Base-by-base conservation (phyloP, 2,888 invertebrate species). In the Parthenolecanium corni region DNA sequence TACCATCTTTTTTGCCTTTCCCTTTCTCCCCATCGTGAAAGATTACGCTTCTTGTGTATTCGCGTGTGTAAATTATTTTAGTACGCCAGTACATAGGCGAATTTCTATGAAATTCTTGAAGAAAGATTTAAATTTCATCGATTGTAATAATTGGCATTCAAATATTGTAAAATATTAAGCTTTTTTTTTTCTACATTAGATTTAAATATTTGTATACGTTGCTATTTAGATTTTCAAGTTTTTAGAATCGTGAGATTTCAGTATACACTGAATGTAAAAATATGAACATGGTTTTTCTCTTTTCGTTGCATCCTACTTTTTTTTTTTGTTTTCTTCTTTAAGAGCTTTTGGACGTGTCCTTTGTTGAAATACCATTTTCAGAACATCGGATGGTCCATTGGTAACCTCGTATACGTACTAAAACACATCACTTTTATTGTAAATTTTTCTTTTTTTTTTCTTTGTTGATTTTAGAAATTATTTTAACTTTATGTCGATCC, bases 351-450 rank as follows among this genome's bases (percentile, higher is more conserved):
- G 58, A 58, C 25, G 49, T 5, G 58, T 18, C 47, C 47, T 20
- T 58, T 24, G 58, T 58, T 58, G 47, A 58, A 47, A 58, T 58
- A 58, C 58, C 58, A 58, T 58, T 58, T 58, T 58, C 58, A 58
- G 16, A 58, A 58, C 58, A n/a, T 16, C 20, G 58, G 58, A 11
- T 14, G 20, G 47, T 58, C 58, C 58, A 58, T 58, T 58, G 58
- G 58, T 58, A 58, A 58, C 58, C 58, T 44, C 31, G 58, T 58
- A 58, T 58, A 58, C 58, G 58, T 58, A 58, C 58, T 58, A 58
- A 44, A 58, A 58, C 58, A 58, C 58, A 58, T 58, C 58, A 58
- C 58, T 58, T 58, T 42, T 56, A 42, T 56, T 56, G 54, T 56
- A 56, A 24, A 56, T 56, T 56, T 24, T 42, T n/a, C n/a, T n/a